Base-by-base conservation (phyloP, 2,113 vertebrate species). In the Silurus asotus region DNA sequence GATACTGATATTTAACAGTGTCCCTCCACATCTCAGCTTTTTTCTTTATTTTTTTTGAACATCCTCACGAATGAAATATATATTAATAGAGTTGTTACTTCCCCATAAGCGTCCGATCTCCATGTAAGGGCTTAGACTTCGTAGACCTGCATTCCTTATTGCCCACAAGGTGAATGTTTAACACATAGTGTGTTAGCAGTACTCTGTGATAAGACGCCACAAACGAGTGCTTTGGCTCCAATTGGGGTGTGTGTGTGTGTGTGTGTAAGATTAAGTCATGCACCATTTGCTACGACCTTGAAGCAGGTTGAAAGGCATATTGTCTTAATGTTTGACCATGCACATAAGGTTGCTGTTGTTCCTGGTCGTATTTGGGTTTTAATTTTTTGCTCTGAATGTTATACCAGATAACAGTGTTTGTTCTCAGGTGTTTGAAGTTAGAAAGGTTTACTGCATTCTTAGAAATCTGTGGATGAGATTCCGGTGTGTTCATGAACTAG, bases 101-200 rank as follows among this genome's bases (percentile, higher is more conserved):
- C 14, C 17, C 37, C 17, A 45, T 49, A 8, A 10, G 55, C 37
- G 80, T 45, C 81, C 56, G 62, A 78, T 58, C 51, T 45, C 37
- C 76, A n/a, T 75, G 28, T 81, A 59, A 80, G 78, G 85, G 37
- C 23, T 82, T 79, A 13, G 59, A 83, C 81, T 72, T 48, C 0
- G 23, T 20, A 58, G 17, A 11, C 8, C n/a, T 49, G 11, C 74
- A n/a, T 67, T 20, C 55, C 75, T 51, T n/a, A 67, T 72, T 64
- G 58, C 49, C 49, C 15, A 11, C 80, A 59, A 59, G n/a, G 84
- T 88, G 25, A 88, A 84, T 88, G 83, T 88, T 82, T 90, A 88
- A 87, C 89, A 17, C 19, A 25, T 49, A 37, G 25, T 10, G 13
- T 72, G 81, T 28, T 61, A n/a, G 51, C n/a, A 48, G 82, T 81